These are phyloP conservation scores for Tokudaia muenninki DNA, from an alignment of 2,797 vertebrate genomes.

Conservation along the genomic window DNA sequence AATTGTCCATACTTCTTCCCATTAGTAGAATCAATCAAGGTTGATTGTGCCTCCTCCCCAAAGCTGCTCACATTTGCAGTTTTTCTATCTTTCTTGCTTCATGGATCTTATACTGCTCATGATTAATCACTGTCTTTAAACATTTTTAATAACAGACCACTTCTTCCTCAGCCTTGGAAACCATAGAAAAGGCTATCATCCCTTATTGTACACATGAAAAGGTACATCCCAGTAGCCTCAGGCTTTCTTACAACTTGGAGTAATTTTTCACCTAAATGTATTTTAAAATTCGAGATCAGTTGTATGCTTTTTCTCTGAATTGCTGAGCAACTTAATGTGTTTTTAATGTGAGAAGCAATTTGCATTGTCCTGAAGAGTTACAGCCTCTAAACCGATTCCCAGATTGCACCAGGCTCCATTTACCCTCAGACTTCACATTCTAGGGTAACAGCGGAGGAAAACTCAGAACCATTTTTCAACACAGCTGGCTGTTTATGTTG, in stretches of 20 bases:
- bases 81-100: slow-evolving; percentile 28
- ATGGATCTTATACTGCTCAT: slow-evolving; percentile 7
- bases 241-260: neutral
- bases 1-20: slow-evolving; percentile 48
- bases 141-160: slow-evolving; percentile 40
- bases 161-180: slow-evolving; percentile 55
- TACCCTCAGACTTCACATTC: slow-evolving; percentile 76
- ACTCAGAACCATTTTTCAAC: slow-evolving; percentile 76
- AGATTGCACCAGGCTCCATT: slow-evolving; percentile 50
- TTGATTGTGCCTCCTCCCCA: slow-evolving; percentile 54
- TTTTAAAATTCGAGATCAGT: slow-evolving; percentile 76
- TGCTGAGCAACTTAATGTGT: slow-evolving; percentile 65
- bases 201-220: neutral
- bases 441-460: slow-evolving; percentile 69
- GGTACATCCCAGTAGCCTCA: neutral
- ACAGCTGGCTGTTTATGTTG: slow-evolving; percentile 59
- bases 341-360: slow-evolving; percentile 76
- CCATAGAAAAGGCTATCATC: neutral
- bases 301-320: slow-evolving; percentile 72
- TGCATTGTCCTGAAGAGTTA: slow-evolving; percentile 79
- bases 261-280: slow-evolving; percentile 78
- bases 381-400: slow-evolving; percentile 60
- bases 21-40: slow-evolving; percentile 59
- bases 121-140: slow-evolving; percentile 65
- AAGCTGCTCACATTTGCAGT: neutral